Percentiles rank a stretch among this genome's conserved stretches.
phyloP scores from a whole-genome alignment of 2,888 invertebrate species.

The Polyploca ridens region DNA sequence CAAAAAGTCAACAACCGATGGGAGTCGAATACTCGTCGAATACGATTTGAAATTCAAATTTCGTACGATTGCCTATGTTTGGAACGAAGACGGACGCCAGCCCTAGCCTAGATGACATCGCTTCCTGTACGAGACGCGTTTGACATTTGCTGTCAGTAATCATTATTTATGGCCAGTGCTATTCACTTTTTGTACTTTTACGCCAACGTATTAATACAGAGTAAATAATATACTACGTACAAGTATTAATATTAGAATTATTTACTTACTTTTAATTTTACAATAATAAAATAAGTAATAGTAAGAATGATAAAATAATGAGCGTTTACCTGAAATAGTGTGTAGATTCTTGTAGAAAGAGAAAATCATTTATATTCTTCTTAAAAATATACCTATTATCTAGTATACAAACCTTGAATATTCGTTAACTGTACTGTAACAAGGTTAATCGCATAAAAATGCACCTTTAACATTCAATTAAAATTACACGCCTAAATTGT shows the following conservation, averaged over 20 bases:
- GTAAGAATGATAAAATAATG: no score
- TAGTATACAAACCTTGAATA: neutral
- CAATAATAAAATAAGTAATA: no score
- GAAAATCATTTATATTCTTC: no score
- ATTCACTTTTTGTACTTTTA: no score
- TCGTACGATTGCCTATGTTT: conserved; percentile 30
- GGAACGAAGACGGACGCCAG: conserved; percentile 8
- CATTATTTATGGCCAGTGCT: neutral
- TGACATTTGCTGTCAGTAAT: neutral
- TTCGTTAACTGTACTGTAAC: neutral
- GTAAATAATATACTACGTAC: no score
- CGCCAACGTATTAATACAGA: no score
- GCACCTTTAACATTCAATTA: conserved; percentile 3
- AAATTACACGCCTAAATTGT: conserved; percentile 5
- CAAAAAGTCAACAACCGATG: conserved; percentile 60
- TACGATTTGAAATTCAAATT: conserved; percentile 62
- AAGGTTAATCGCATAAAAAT: conserved; percentile 1
- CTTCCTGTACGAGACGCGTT: conserved; percentile 7
- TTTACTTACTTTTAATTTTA: no score
- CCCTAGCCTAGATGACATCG: conserved; percentile 9
- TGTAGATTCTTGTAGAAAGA: no score
- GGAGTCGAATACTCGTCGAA: conserved; percentile 29
- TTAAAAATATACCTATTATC: no score
- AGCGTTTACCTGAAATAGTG: no score
- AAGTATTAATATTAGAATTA: no score